These are phyloP conservation scores for Mesitornis unicolor DNA, from an alignment of 2,113 vertebrate genomes.

Conservation along the genomic window DNA sequence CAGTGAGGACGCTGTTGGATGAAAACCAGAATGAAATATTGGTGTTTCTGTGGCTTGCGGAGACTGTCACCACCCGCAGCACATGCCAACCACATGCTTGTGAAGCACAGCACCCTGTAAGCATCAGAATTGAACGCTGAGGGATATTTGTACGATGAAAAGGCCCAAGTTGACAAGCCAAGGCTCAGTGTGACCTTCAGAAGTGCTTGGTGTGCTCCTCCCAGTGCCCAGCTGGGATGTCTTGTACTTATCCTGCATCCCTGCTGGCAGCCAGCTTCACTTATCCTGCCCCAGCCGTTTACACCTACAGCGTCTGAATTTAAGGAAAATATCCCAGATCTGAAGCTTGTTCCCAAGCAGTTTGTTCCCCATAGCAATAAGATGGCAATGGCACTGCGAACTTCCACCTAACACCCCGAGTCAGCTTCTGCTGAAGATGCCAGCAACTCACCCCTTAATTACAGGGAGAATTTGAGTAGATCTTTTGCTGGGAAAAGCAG, in stretches of 20 bases:
- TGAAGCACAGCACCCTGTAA: background rate
- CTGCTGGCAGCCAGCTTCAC: background rate
- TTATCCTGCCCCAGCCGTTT: background rate
- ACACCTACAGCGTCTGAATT: rapidly evolving
- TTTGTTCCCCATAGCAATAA: background rate
- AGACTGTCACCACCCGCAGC: background rate
- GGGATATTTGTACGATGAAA: background rate
- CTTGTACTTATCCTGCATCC: background rate
- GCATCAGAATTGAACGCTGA: background rate
- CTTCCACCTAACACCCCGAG: background rate
- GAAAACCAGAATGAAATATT: background rate
- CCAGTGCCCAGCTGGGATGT: background rate
- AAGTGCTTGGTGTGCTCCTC: background rate
- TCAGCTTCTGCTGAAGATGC: background rate
- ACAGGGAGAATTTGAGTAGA: background rate
- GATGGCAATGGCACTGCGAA: background rate
- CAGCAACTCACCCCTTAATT: background rate
- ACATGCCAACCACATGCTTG: background rate
- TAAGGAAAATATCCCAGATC: background rate
- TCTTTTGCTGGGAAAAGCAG: background rate
- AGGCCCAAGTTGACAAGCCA: background rate
- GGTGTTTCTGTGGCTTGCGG: background rate
- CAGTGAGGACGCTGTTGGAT: background rate
- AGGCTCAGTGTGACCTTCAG: background rate
- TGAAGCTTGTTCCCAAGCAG: rapidly evolving